Percentiles rank a stretch among this genome's conserved stretches.
Evolutionary conservation across 2,888 invertebrate species (phyloP).

Genomic region (Philaethria dido): DNA sequence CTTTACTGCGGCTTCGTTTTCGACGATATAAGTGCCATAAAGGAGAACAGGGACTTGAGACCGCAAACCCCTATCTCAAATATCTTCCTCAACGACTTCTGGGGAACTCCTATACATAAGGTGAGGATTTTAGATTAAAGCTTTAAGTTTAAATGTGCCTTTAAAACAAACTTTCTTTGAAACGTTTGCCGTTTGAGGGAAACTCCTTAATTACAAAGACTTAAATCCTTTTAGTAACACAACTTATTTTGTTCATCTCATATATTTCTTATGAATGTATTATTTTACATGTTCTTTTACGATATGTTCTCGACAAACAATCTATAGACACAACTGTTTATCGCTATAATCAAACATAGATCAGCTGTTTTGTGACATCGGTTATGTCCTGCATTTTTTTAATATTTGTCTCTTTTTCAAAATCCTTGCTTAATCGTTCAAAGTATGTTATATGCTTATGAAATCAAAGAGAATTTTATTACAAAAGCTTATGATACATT

Average conservation of each 20-base stretch:
- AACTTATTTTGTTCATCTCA: not conserved
- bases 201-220: not conserved
- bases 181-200: not conserved
- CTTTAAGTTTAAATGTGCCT: conserved; percentile 23
- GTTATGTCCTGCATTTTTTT: not conserved
- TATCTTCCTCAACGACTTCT: conserved; percentile 98
- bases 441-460: too few species aligned
- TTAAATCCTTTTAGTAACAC: not conserved
- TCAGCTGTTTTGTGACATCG: conserved; percentile 6
- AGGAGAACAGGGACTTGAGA: conserved; percentile 97
- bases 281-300: not conserved
- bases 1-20: conserved; percentile 97
- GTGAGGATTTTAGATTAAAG: conserved; percentile 69
- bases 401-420: too few species aligned
- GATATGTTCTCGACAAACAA: not conserved
- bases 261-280: not conserved
- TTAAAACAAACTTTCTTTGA: conserved; percentile 7
- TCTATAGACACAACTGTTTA: not conserved
- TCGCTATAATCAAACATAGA: conserved; percentile 1
- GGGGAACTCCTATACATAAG: conserved; percentile 99
- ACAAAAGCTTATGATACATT: too few species aligned
- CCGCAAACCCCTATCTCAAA: conserved; percentile 95
- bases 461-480: too few species aligned
- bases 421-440: not conserved
- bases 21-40: conserved; percentile 98